phyloP scores from a whole-genome alignment of 2,113 vertebrate genomes.

The Cavia porcellus region DNA sequence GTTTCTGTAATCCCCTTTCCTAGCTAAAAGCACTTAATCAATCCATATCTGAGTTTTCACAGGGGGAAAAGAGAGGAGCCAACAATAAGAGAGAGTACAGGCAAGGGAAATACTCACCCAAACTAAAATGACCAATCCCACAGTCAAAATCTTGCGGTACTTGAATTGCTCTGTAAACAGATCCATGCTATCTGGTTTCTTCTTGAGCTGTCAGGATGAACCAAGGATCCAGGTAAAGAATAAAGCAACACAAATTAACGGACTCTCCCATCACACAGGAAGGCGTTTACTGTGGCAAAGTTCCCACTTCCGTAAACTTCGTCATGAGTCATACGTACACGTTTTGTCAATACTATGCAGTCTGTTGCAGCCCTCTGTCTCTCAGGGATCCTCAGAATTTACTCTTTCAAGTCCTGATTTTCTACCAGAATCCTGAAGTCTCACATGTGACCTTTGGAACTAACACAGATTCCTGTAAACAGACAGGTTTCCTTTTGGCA shows the following conservation, averaged over 20 bases:
- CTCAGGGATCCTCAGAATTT: not conserved
- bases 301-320: not conserved
- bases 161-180: not conserved
- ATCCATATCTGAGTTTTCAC: not conserved
- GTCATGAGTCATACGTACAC: no score
- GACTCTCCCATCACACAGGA: not conserved
- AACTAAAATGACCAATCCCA: conserved; percentile 9
- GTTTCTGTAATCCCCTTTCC: not conserved
- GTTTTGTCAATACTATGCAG: not conserved
- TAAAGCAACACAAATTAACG: not conserved
- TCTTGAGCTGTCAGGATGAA: not conserved
- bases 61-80: not conserved
- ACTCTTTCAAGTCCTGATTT: not conserved
- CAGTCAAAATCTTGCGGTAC: not conserved
- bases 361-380: not conserved
- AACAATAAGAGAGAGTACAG: not conserved
- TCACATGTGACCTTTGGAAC: not conserved
- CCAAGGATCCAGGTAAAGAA: not conserved
- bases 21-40: not conserved
- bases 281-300: not conserved
- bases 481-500: not conserved
- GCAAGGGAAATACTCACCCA: conserved; percentile 28
- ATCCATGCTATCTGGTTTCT: not conserved
- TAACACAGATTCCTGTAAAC: not conserved
- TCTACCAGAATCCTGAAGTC: not conserved